Conservation (phyloP, 2,113 vertebrate genomes). For the Proteles cristata region DNA sequence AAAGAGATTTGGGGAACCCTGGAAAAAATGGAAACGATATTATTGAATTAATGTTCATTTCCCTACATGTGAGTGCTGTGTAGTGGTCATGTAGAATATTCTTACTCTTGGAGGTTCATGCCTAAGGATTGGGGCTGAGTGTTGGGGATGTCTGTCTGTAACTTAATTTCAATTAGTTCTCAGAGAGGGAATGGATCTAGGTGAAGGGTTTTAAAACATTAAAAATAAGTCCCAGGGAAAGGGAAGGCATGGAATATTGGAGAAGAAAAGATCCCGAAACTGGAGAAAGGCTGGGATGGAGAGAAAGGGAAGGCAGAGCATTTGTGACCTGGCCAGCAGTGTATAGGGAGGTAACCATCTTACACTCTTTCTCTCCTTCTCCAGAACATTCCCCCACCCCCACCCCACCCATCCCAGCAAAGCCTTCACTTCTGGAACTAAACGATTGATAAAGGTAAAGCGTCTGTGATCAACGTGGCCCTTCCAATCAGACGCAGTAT, state of each 20-base stretch:
- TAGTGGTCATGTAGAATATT: background rate
- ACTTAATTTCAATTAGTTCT: constrained; percentile 45
- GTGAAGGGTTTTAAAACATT: constrained; percentile 32
- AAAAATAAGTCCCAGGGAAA: background rate
- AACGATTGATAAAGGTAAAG: background rate
- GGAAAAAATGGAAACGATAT: background rate
- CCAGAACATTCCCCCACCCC: too few relatives aligned
- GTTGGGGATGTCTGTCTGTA: background rate
- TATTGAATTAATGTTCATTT: background rate
- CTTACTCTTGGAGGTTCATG: background rate
- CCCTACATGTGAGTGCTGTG: background rate
- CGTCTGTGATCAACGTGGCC: background rate
- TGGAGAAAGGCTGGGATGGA: background rate
- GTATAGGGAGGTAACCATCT: fast-evolving
- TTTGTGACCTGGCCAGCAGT: background rate
- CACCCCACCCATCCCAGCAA: background rate
- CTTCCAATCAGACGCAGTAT: background rate
- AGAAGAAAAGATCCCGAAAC: background rate
- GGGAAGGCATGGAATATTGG: background rate
- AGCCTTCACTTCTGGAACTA: background rate
- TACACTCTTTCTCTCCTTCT: background rate
- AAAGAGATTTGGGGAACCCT: background rate
- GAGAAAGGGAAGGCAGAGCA: background rate
- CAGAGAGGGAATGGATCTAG: background rate
- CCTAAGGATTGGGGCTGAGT: background rate